Evolutionary conservation across 2,113 vertebrate species (phyloP).

Genomic region (Anhinga rufa): DNA sequence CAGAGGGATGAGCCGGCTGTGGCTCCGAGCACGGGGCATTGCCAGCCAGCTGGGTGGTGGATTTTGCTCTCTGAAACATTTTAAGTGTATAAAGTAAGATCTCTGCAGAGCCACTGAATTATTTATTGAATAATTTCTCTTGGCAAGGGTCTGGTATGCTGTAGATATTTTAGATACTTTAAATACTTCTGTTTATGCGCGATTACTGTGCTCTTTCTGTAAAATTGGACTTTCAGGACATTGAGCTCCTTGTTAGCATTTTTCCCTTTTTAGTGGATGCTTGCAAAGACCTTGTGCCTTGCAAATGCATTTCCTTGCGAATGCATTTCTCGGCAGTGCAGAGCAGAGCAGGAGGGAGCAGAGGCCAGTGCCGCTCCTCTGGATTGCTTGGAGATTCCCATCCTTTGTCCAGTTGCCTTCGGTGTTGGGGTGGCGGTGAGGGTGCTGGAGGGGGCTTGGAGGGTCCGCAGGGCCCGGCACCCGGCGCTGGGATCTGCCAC

Average conservation of each 20-base stretch:
- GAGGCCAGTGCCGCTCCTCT: neutral
- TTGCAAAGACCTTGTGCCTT: neutral
- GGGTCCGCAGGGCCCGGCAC: neutral
- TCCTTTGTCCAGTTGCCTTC: neutral
- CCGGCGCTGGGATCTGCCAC: neutral
- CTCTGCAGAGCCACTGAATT: neutral
- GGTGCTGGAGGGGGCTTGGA: neutral
- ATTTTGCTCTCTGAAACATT: neutral
- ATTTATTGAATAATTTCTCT: conserved; percentile 10
- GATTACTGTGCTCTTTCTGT: neutral
- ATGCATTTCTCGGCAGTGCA: neutral
- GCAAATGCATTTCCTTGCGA: neutral
- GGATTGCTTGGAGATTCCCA: conserved; percentile 1
- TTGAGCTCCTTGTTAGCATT: conserved; percentile 2
- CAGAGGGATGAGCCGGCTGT: neutral
- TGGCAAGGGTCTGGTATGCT: neutral
- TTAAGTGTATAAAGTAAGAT: neutral
- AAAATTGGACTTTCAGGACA: neutral
- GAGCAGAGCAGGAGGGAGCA: neutral
- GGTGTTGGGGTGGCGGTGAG: neutral
- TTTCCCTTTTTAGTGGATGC: neutral
- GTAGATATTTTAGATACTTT: conserved; percentile 12
- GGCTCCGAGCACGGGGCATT: fast-evolving
- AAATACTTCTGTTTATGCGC: conserved; percentile 17
- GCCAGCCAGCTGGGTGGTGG: neutral